Base-by-base conservation (phyloP, 2,113 vertebrate species). In the Oreamnos americanus region DNA sequence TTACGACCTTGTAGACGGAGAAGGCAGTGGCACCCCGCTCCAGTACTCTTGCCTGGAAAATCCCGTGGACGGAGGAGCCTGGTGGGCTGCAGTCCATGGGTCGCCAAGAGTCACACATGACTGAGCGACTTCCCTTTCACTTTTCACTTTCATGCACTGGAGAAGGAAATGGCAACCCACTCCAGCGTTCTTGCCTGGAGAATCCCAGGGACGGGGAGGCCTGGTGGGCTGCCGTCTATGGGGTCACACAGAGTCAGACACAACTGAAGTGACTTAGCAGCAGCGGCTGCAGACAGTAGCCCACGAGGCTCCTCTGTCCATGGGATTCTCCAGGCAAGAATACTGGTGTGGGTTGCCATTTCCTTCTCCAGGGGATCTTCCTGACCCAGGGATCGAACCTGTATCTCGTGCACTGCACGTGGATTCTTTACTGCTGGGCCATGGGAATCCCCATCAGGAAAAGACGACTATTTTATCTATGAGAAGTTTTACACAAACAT, bases 61-160 rank as follows among this genome's bases (percentile, higher is more conserved):
- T 28, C 26, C 58, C 5, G 1, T 28, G 26, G 26, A 13, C 0
- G 5, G 26, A 28, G 26, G 11, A 60, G 26, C 5, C 58, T 60
- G 26, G 58, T 28, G 26, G 26, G 58, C 58, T 28, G 5, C 12
- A 60, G 58, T 60, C 26, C 58, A 14, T 28, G 58, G 26, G 26
- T 60, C 5, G 0, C 2, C 0, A 60, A 60, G 58, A 60, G 58
- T 60, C 0, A 0, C 26, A 60, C 58, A 60, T 0, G 2, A 60
- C 26, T 60, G 58, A 60, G 12, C 12, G 0, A 60, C 12, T 60
- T 60, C 26, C 5, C 26, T 60, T 60, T 60, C 26, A 28, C 57
- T 60, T 60, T 28, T 60, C 57, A 60, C 58, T 60, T 60, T 60
- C 2, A 5, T 28, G 26, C 12, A 5, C 2, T 28, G 57, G 25